Evolutionary conservation across 2,797 vertebrate species (phyloP).

Genomic region (Karalla daura): DNA sequence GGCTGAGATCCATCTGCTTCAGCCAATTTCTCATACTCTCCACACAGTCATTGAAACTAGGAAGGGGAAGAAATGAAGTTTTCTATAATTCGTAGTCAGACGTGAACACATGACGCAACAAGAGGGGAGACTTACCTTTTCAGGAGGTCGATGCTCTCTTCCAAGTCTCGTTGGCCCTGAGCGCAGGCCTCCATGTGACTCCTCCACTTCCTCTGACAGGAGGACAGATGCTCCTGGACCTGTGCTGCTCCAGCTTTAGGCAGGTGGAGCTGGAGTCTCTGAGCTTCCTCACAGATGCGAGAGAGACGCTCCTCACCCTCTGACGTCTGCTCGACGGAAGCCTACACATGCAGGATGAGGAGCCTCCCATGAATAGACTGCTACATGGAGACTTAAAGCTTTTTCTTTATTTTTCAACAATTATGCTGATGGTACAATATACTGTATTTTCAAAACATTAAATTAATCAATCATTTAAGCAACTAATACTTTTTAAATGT

Average conservation of each 20-base stretch:
- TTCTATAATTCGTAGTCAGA: slow-evolving; percentile 21
- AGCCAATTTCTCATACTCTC: slow-evolving; percentile 89
- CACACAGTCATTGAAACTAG: slow-evolving; percentile 90
- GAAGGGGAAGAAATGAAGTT: not conserved
- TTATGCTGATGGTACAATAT: too few relatives aligned
- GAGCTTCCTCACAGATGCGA: slow-evolving; percentile 86
- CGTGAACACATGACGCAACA: slow-evolving; percentile 1
- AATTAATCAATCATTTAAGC: not conserved
- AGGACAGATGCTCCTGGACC: slow-evolving; percentile 88
- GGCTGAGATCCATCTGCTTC: slow-evolving; percentile 88
- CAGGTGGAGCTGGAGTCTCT: slow-evolving; percentile 87
- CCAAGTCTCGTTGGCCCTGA: slow-evolving; percentile 86
- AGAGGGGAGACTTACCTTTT: slow-evolving; percentile 69
- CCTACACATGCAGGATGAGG: slow-evolving; percentile 73
- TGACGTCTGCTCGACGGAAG: slow-evolving; percentile 77
- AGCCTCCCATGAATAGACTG: not conserved
- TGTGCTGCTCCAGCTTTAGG: slow-evolving; percentile 84
- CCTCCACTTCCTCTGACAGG: slow-evolving; percentile 88
- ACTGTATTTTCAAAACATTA: not conserved
- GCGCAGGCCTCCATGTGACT: slow-evolving; percentile 86
- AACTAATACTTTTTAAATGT: too few relatives aligned
- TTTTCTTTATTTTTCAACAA: too few relatives aligned
- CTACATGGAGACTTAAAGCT: not conserved
- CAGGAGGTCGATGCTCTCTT: slow-evolving; percentile 87
- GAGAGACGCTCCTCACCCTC: slow-evolving; percentile 87